phyloP scores from a whole-genome alignment of 1,140 invertebrate genomes.

The Chymomyza costata region DNA sequence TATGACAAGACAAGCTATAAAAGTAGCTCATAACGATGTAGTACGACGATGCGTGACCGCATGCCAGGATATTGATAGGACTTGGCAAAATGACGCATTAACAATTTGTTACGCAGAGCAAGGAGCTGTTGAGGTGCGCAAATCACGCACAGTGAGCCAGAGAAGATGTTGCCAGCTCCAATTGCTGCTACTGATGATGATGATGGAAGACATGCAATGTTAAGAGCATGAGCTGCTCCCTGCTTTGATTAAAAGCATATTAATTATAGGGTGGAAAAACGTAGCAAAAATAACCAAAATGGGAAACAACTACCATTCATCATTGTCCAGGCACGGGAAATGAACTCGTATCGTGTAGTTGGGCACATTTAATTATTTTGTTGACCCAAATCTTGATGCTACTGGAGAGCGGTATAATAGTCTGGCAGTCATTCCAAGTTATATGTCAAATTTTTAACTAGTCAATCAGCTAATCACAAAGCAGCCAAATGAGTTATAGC shows the following conservation, averaged over 20 bases:
- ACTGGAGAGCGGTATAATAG: too few relatives aligned
- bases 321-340: constrained; percentile 31
- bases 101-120: too few relatives aligned
- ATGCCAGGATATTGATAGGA: constrained; percentile 43
- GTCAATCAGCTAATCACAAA: constrained; percentile 10
- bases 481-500: constrained; percentile 26
- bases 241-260: constrained; percentile 39
- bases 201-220: constrained; percentile 35
- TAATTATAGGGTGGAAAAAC: constrained; percentile 60
- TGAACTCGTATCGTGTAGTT: constrained; percentile 28
- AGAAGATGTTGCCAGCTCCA: constrained; percentile 22
- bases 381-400: constrained; percentile 27
- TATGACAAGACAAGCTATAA: constrained; percentile 61
- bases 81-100: constrained; percentile 29
- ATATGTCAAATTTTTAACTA: neutral
- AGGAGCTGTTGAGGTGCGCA: constrained; percentile 34
- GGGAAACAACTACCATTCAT: constrained; percentile 49
- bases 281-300: constrained; percentile 20
- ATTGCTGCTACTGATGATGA: constrained; percentile 12
- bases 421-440: too few relatives aligned
- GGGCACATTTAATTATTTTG: constrained; percentile 62
- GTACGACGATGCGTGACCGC: constrained; percentile 58
- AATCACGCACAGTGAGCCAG: constrained; percentile 59
- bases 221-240: constrained; percentile 9
- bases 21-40: too few relatives aligned